A percentile compares a stretch with the other conserved stretches of the same genome.
These are phyloP conservation scores for Agrotis segetum DNA, from an alignment of 2,888 invertebrate genomes.

Conservation along the genomic window DNA sequence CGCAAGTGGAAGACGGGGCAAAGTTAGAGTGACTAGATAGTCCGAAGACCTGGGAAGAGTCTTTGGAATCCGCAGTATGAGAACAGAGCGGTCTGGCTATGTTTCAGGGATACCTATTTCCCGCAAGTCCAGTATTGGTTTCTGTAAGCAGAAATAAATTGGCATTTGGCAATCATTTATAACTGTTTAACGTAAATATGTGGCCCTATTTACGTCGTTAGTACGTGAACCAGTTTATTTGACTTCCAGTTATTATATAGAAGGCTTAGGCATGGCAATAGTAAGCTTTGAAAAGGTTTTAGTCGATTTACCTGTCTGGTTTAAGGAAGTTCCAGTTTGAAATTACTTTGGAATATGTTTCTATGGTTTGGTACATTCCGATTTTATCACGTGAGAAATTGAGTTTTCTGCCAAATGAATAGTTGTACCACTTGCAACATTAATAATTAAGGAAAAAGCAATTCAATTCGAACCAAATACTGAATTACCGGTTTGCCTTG, in stretches of 20 bases:
- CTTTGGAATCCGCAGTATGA: not conserved
- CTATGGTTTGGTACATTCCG: too few species aligned
- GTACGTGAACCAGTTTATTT: too few species aligned
- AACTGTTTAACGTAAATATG: too few species aligned
- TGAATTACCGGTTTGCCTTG: constrained; percentile 8
- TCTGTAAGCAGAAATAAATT: not conserved
- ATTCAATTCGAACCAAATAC: constrained; percentile 2
- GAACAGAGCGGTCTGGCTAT: not conserved
- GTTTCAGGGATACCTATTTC: not conserved
- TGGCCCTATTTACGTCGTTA: too few species aligned
- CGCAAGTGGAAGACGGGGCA: too few species aligned
- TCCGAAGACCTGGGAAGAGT: not conserved
- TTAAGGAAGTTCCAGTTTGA: not conserved
- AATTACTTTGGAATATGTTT: not conserved
- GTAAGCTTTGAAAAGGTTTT: not conserved
- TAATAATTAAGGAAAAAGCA: not conserved
- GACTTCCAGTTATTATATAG: too few species aligned
- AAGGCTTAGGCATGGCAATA: not conserved
- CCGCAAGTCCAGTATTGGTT: too few species aligned
- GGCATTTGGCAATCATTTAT: not conserved
- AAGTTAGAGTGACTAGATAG: not conserved
- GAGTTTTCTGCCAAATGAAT: not conserved
- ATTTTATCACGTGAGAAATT: not conserved
- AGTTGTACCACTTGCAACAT: not conserved
- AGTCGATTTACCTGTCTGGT: not conserved